These are phyloP conservation scores for Diaprepes abbreviatus DNA, from an alignment of 2,888 invertebrate genomes.

Conservation along the genomic window DNA sequence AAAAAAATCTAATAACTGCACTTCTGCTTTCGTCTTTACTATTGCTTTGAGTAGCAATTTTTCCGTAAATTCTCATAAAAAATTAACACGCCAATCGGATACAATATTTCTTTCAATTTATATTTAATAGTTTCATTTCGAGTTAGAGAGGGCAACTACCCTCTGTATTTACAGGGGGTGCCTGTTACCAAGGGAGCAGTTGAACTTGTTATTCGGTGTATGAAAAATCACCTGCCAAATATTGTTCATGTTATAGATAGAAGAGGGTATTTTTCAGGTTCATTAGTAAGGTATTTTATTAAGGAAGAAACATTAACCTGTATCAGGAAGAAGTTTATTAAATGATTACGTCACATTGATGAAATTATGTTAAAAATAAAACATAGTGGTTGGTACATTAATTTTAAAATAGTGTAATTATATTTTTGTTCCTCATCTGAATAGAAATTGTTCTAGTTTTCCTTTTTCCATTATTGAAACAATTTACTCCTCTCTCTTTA, in stretches of 20 bases:
- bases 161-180: slow-evolving; percentile 18
- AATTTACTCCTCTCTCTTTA: no score
- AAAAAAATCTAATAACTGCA: slow-evolving; percentile 18
- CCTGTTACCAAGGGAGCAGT: slow-evolving; percentile 25
- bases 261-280: background rate
- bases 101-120: slow-evolving; percentile 63
- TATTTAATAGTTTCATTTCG: slow-evolving; percentile 62
- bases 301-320: no score
- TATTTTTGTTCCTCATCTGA: no score
- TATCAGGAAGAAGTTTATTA: no score
- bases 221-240: slow-evolving; percentile 33
- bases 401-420: no score
- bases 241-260: background rate
- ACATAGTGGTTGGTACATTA: no score
- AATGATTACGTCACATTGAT: no score
- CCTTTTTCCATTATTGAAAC: no score
- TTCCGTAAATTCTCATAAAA: slow-evolving; percentile 10
- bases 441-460: no score
- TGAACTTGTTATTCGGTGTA: slow-evolving; percentile 17
- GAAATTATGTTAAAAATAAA: no score
- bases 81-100: slow-evolving; percentile 62
- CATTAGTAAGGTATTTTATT: background rate
- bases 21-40: background rate
- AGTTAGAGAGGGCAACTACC: slow-evolving; percentile 28
- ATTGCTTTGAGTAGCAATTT: slow-evolving; percentile 26